Percentiles rank a stretch among this genome's conserved stretches.
phyloP scores from a whole-genome alignment of 2,797 vertebrate species.

The Chaetophractus vellerosus region DNA sequence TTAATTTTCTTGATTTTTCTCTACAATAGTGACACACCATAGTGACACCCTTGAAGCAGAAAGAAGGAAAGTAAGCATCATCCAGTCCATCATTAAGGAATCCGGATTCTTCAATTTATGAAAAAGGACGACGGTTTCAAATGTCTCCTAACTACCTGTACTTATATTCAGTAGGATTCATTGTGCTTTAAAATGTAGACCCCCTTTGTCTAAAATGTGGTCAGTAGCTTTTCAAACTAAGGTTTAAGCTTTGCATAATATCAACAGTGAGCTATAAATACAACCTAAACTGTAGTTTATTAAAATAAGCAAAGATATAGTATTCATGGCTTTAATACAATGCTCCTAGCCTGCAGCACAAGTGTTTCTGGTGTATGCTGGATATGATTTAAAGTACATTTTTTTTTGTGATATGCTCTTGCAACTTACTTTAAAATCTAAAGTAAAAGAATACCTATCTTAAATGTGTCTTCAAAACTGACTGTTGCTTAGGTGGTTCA shows the following conservation, averaged over 20 bases:
- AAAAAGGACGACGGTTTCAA: slow-evolving; percentile 61
- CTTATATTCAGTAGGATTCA: slow-evolving; percentile 56
- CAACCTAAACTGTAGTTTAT: slow-evolving; percentile 82
- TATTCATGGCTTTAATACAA: slow-evolving; percentile 77
- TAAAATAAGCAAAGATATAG: slow-evolving; percentile 72
- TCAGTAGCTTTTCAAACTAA: slow-evolving; percentile 63
- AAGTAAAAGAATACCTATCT: slow-evolving; percentile 82
- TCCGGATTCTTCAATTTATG: slow-evolving; percentile 69
- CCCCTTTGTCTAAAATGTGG: slow-evolving; percentile 38
- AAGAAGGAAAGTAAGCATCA: slow-evolving; percentile 67
- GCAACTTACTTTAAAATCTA: slow-evolving; percentile 83
- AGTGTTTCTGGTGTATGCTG: slow-evolving; percentile 81
- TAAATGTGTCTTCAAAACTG: slow-evolving; percentile 89
- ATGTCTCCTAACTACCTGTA: slow-evolving; percentile 66
- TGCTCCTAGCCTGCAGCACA: slow-evolving; percentile 76
- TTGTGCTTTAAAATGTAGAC: slow-evolving; percentile 69
- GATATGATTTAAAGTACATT: slow-evolving; percentile 83
- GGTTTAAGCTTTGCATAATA: slow-evolving; percentile 74
- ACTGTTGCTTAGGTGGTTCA: slow-evolving; percentile 84
- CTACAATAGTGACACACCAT: slow-evolving; percentile 39
- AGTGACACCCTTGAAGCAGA: slow-evolving; percentile 67
- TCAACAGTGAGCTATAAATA: slow-evolving; percentile 78
- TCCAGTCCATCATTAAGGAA: slow-evolving; percentile 69
- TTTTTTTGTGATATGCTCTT: slow-evolving; percentile 80
- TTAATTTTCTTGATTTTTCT: slow-evolving; percentile 60